Percentiles rank a stretch among this genome's conserved stretches.
Conservation (phyloP, 2,113 vertebrate species). For the Dinomys branickii region DNA sequence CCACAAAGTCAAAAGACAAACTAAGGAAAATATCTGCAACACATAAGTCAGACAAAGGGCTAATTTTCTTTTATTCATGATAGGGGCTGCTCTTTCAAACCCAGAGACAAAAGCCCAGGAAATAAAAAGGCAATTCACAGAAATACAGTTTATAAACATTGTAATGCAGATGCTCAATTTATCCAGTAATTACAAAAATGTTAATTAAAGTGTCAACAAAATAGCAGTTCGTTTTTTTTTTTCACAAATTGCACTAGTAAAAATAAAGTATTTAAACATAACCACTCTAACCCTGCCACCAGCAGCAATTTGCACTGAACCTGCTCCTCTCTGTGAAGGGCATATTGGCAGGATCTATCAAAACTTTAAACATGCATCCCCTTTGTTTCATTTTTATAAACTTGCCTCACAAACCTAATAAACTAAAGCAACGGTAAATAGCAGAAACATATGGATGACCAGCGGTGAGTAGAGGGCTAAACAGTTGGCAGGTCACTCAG, state of each 20-base stretch:
- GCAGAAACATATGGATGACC: neutral
- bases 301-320: neutral
- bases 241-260: neutral
- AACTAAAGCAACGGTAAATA: neutral
- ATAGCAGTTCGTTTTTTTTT: conserved; percentile 16
- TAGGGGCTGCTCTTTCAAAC: conserved; percentile 36
- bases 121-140: conserved; percentile 48
- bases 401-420: neutral
- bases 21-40: neutral
- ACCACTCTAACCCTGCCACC: neutral
- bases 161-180: conserved; percentile 4
- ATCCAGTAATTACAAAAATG: neutral
- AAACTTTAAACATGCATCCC: neutral
- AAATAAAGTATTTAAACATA: conserved; percentile 12
- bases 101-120: conserved; percentile 38
- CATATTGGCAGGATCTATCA: neutral
- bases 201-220: conserved; percentile 55
- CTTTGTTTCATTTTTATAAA: neutral
- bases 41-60: neutral
- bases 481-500: neutral
- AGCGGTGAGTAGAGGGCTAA: neutral
- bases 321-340: neutral
- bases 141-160: conserved; percentile 42
- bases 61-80: conserved; percentile 29
- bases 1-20: conserved; percentile 25